Evolutionary conservation across 30 jellyfish, hydroid and myxozoan species (phyloP), one percentile per base, ranked within the genome.

Genomic region (Pseudorhiza aurosa): DNA sequence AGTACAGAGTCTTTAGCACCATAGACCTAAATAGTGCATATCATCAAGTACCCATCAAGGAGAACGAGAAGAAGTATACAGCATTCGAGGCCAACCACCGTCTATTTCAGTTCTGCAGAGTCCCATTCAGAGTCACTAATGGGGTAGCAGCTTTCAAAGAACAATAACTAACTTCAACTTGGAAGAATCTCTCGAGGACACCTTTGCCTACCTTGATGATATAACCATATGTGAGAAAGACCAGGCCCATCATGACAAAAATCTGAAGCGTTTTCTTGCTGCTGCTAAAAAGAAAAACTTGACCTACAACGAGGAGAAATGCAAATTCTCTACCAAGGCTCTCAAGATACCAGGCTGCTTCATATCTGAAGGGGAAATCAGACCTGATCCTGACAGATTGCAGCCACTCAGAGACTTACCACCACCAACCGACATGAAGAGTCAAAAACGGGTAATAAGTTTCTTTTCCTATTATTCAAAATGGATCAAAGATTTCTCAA

Each of bases 331-430:
- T 43, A 82, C 82, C 30, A 43, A 26, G 21, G 49, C 39, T 62
- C 58, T 89, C 53, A 68, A 43, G 43, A 21, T 83, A n/a, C 69
- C 74, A 7, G 96, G 97, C 32, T 82, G 79, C 57, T 77, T 28
- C 9, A 39, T 89, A 11, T 33, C 73, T n/a, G 58, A 83, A 22
- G 88, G 88, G 35, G 43, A 46, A 40, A 60, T 89, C 40, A 82
- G 65, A 64, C 93, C 97, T 31, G 96, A 89, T 44, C 95, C 95
- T 9, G 96, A 82, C 2, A 60, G 96, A 15, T 85, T 83, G 10
- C 45, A 47, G 17, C 96, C 97, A 36, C 89, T 83, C 40, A 49
- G n/a, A 27, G 84, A 83, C 32, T 47, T 83, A 18, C 89, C 97
- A 44, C 69, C 76, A 17, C 93, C 97, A 50, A 53, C 30, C 27